A percentile compares a stretch with the other conserved stretches of the same genome.
These are phyloP conservation scores for Nomada flava DNA, from an alignment of 2,888 invertebrate genomes.

Conservation along the genomic window DNA sequence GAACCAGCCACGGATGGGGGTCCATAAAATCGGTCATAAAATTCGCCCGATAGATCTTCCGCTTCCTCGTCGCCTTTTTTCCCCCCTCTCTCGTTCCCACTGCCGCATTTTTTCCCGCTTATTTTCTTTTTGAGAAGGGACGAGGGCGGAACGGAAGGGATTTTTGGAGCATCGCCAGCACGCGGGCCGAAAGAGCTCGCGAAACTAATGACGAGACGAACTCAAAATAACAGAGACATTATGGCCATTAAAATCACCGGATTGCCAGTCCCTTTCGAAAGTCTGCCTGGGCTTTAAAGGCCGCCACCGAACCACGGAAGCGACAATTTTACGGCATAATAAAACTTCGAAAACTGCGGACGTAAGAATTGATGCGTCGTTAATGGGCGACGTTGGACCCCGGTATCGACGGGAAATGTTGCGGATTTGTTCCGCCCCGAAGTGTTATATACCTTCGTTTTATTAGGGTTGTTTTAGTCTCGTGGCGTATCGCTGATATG, in stretches of 20 bases:
- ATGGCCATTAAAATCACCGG: constrained; percentile 60
- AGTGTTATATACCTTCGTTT: constrained; percentile 2
- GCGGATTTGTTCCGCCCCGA: constrained; percentile 5
- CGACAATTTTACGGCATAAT: constrained; percentile 54
- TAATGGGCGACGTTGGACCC: constrained; percentile 33
- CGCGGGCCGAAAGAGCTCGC: constrained; percentile 45
- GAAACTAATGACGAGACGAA: constrained; percentile 63
- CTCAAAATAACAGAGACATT: constrained; percentile 62
- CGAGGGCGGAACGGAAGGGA: background rate
- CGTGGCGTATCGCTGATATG: background rate
- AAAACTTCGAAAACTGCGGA: constrained; percentile 49
- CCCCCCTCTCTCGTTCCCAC: background rate
- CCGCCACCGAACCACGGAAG: constrained; percentile 30
- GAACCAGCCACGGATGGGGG: constrained; percentile 30
- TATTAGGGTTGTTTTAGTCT: background rate
- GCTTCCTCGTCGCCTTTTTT: constrained; percentile 2
- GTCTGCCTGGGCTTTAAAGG: constrained; percentile 49
- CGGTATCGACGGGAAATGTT: constrained; percentile 3
- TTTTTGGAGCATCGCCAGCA: constrained; percentile 56
- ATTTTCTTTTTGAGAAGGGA: too few relatives aligned
- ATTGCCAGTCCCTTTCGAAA: constrained; percentile 47
- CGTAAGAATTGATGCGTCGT: constrained; percentile 46
- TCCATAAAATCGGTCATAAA: constrained; percentile 50
- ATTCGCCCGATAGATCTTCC: constrained; percentile 16
- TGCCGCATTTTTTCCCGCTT: background rate